phyloP scores from a whole-genome alignment of 2,113 vertebrate genomes.

The Syngnathus typhle region DNA sequence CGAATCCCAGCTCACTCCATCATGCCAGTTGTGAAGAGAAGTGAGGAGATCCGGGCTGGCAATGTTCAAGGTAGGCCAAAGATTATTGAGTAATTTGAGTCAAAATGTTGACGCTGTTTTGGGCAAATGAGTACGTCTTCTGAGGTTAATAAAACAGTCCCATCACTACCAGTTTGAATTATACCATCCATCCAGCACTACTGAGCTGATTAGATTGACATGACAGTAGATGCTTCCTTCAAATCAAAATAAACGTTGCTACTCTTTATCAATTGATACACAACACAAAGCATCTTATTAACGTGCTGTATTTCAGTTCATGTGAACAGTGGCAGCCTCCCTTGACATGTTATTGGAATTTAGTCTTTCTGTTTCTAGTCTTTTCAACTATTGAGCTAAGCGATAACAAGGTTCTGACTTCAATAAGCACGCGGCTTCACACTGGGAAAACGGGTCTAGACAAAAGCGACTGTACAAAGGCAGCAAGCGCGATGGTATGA shows the following conservation, averaged over 20 bases:
- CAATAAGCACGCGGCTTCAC: slow-evolving; percentile 42
- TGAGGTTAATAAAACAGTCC: no score
- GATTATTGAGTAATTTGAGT: background rate
- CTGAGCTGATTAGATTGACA: no score
- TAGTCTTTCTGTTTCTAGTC: background rate
- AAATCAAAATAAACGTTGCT: no score
- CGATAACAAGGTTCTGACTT: slow-evolving; percentile 40
- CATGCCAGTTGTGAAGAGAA: slow-evolving; percentile 77
- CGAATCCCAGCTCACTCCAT: slow-evolving; percentile 70
- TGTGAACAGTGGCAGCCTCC: background rate
- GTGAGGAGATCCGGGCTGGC: slow-evolving; percentile 74
- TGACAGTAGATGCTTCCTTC: no score
- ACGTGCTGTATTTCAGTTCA: background rate
- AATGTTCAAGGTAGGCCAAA: slow-evolving; percentile 74
- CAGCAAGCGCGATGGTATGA: background rate
- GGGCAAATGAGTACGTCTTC: no score
- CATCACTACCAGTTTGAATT: no score
- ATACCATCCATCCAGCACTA: no score
- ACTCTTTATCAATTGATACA: no score
- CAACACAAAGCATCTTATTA: background rate
- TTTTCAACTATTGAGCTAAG: slow-evolving; percentile 25
- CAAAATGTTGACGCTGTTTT: no score
- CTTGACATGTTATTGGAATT: background rate
- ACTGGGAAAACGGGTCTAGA: slow-evolving; percentile 41
- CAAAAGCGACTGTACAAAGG: slow-evolving; percentile 32